A percentile compares a stretch with the other conserved stretches of the same genome.
Conservation (phyloP, 2,797 vertebrate species). For the Columba guinea region DNA sequence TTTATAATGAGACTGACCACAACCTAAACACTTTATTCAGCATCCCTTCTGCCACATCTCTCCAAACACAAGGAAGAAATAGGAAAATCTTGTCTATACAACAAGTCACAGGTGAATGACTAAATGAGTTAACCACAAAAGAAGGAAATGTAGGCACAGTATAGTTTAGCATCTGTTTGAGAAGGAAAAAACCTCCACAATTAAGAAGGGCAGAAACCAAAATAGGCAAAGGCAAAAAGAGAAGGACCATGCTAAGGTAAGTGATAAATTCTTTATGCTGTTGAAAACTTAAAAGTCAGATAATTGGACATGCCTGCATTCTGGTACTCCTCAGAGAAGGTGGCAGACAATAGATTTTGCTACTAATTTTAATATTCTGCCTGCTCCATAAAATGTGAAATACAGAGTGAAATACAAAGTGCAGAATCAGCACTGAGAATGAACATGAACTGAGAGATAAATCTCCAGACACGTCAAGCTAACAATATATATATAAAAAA, state of each 20-base stretch:
- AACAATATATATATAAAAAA: neutral
- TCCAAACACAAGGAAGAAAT: neutral
- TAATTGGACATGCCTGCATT: neutral
- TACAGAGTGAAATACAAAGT: neutral
- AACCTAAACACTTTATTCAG: neutral
- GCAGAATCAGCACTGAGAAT: neutral
- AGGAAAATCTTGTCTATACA: neutral
- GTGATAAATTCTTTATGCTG: neutral
- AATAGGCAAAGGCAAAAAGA: neutral
- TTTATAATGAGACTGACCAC: neutral
- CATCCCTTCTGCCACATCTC: neutral
- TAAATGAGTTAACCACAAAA: neutral
- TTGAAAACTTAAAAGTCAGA: neutral
- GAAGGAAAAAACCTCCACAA: neutral
- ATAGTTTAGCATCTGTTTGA: neutral
- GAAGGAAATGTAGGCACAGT: neutral
- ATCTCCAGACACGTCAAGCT: neutral
- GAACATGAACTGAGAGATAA: neutral
- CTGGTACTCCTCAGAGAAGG: neutral
- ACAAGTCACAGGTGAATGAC: neutral
- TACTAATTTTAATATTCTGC: neutral
- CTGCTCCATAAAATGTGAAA: neutral
- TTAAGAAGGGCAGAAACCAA: neutral
- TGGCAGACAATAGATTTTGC: neutral
- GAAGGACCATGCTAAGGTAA: neutral